Evolutionary conservation across 1,140 invertebrate genomes (phyloP), one percentile per base, ranked within the genome.

Genomic region (Schlechtendalia chinensis): DNA sequence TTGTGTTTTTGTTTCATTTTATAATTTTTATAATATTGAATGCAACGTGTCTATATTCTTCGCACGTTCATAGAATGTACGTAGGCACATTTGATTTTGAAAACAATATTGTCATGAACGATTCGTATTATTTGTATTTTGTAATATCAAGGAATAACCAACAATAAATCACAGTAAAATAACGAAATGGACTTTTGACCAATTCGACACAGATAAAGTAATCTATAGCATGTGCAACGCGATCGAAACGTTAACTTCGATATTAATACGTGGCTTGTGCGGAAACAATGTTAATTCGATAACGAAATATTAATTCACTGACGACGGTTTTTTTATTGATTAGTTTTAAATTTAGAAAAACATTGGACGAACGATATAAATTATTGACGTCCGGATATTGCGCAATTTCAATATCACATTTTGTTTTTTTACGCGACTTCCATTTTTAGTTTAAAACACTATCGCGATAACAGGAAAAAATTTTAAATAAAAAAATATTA

Each of bases 211-310:
- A 2, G 32, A 65, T 65, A 65, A 54, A 22, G 19, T 14, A 65
- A 19, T n/a, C 19, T 6, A 67, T 67, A 19, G 19, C 22, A 69
- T 69, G 39, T 22, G n/a, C 5, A 22, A 58, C 10, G 54, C 8
- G n/a, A 58, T 54, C 19, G 27, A 69, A n/a, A 47, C 45, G 39
- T 69, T n/a, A 24, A 45, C 22, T 14, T 1, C 47, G 29, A 69
- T 47, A 63, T 11, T 8, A 11, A 19, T 8, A 27, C 14, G 24
- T 50, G 39, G 22, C 67, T 50, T 16, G 6, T 47, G n/a, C 22
- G 45, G 45, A 69, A 50, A 50, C 50, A 50, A 69, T 69, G 24
- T 69, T 17, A 24, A 50, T 27, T 69, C 47, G 67, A 69, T 69
- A 50, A 50, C 24, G 12, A 19, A 69, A 50, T 69, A 17, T 47